These are phyloP conservation scores for Limnephilus auricula DNA, from an alignment of 2,888 invertebrate genomes.

Conservation along the genomic window DNA sequence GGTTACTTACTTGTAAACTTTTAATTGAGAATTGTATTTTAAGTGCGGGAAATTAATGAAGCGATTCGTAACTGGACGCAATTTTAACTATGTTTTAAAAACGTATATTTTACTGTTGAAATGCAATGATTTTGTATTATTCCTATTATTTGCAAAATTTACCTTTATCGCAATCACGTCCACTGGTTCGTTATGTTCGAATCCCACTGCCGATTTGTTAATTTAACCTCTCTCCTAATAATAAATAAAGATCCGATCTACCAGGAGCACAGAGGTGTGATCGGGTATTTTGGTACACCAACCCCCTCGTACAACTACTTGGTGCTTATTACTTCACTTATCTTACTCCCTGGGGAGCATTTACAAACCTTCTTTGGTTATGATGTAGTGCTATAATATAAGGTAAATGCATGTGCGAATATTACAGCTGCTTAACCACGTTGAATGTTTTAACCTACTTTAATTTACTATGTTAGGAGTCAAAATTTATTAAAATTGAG, in stretches of 20 bases:
- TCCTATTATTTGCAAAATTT: not conserved
- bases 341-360: not conserved
- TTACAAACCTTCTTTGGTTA: not conserved
- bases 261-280: not conserved
- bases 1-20: too few species aligned
- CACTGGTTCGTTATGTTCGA: not conserved
- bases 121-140: not conserved
- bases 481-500: not conserved
- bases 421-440: not conserved
- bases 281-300: not conserved
- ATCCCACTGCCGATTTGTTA: conserved; percentile 11
- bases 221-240: not conserved
- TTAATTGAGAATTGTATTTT: too few species aligned
- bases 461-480: not conserved
- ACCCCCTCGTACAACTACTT: not conserved
- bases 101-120: not conserved
- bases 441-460: not conserved
- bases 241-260: not conserved
- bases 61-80: too few species aligned
- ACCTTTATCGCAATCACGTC: not conserved
- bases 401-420: not conserved
- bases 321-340: not conserved
- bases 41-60: too few species aligned
- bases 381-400: not conserved
- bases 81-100: too few species aligned